Evolutionary conservation across 2,797 vertebrate species (phyloP).

Genomic region (Masticophis lateralis): DNA sequence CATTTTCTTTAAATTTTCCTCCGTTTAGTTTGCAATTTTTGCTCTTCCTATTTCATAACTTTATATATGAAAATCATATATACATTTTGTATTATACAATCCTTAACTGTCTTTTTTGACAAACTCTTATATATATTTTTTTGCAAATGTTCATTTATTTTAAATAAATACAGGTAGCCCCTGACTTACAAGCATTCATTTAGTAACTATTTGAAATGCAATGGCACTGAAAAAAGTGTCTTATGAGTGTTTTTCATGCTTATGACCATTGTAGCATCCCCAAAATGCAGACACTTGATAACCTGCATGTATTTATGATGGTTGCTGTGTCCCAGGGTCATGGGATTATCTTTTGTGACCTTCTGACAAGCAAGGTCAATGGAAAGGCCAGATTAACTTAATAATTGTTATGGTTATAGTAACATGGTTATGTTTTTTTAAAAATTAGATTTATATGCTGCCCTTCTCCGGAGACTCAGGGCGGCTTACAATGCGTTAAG

Average conservation of each 20-base stretch:
- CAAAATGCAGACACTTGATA: neutral
- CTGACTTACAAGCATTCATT: neutral
- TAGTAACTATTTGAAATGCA: neutral
- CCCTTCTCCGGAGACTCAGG: no score
- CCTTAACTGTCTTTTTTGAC: neutral
- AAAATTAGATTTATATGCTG: no score
- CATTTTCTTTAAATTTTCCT: slow-evolving; percentile 21
- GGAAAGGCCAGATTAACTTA: neutral
- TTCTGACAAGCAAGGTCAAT: neutral
- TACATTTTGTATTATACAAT: neutral
- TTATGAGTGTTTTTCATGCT: neutral
- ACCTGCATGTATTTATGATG: neutral
- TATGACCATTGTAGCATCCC: neutral
- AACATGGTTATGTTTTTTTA: neutral
- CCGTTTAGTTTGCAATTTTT: slow-evolving; percentile 62
- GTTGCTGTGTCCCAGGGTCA: neutral
- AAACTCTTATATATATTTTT: neutral
- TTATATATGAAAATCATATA: slow-evolving; percentile 22
- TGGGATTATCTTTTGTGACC: neutral
- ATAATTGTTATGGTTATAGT: neutral
- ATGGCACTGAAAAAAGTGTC: neutral
- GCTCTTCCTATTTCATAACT: slow-evolving; percentile 63
- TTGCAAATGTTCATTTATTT: neutral
- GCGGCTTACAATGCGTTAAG: no score
- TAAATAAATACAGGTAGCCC: neutral